These are phyloP conservation scores for Argyra leucocephala DNA, from an alignment of 2,888 invertebrate species.

Conservation along the genomic window DNA sequence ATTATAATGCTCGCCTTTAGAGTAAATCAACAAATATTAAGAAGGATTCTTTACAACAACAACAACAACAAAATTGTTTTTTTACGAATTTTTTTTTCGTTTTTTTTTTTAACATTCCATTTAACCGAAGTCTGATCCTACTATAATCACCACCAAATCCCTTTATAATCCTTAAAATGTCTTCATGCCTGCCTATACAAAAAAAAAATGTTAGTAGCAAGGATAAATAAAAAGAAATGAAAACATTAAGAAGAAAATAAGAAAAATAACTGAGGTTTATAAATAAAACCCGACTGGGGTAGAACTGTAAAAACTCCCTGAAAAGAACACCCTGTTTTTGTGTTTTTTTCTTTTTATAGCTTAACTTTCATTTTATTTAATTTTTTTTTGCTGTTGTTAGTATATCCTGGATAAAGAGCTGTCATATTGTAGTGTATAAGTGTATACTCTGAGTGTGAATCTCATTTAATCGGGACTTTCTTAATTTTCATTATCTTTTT, in stretches of 20 bases:
- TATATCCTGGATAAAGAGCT: background rate
- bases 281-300: background rate
- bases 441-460: background rate
- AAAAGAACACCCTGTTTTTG: background rate
- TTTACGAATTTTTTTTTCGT: background rate
- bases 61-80: background rate
- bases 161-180: background rate
- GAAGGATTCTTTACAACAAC: background rate
- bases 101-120: background rate
- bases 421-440: background rate
- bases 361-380: background rate
- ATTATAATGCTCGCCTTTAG: background rate
- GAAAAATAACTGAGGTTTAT: background rate
- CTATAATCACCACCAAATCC: background rate
- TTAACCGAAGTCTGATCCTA: background rate
- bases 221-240: background rate
- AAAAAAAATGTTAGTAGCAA: background rate
- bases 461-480: constrained; percentile 1
- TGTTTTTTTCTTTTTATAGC: background rate
- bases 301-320: no score
- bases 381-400: background rate
- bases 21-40: background rate
- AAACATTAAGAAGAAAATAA: background rate
- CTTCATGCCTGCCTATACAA: background rate
- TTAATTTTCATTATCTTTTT: background rate